Percentiles rank a stretch among this genome's conserved stretches.
Conservation (phyloP, 2,113 vertebrate species). For the Phalacrocorax aristotelis region DNA sequence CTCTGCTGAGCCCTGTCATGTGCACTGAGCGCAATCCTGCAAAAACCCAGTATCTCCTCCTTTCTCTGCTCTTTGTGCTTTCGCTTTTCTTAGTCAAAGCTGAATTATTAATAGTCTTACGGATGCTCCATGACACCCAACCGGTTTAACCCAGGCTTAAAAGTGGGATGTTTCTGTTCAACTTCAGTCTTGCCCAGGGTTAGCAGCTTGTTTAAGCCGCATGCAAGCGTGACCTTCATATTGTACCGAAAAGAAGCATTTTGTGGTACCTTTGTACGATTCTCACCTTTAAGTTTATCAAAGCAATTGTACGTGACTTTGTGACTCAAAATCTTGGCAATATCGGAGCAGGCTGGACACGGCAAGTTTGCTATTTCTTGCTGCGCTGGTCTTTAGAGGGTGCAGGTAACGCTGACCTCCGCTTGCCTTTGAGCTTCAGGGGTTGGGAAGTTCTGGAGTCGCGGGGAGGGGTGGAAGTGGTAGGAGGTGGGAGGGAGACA, state of each 20-base stretch:
- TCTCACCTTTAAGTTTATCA: not conserved
- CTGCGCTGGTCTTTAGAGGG: not conserved
- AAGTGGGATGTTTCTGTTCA: not conserved
- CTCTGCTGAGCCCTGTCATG: not conserved
- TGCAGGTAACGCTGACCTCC: fast-evolving
- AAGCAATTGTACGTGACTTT: not conserved
- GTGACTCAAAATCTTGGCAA: fast-evolving
- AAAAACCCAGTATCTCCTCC: not conserved
- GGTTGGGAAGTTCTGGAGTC: not conserved
- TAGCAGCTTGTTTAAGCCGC: not conserved
- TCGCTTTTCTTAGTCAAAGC: not conserved
- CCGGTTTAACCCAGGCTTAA: not conserved
- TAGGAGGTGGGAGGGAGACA: not conserved
- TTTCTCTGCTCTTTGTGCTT: fast-evolving
- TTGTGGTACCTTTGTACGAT: too few species aligned
- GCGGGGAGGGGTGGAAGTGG: not conserved
- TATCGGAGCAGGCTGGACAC: not conserved
- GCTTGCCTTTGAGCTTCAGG: not conserved
- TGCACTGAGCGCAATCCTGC: fast-evolving
- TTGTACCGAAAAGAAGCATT: fast-evolving
- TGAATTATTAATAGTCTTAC: not conserved
- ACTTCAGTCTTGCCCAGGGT: not conserved
- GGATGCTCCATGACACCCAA: not conserved
- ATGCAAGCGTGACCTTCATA: fast-evolving
- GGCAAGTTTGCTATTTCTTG: fast-evolving